phyloP scores from a whole-genome alignment of 2,797 vertebrate species.

The Monodelphis domestica region DNA sequence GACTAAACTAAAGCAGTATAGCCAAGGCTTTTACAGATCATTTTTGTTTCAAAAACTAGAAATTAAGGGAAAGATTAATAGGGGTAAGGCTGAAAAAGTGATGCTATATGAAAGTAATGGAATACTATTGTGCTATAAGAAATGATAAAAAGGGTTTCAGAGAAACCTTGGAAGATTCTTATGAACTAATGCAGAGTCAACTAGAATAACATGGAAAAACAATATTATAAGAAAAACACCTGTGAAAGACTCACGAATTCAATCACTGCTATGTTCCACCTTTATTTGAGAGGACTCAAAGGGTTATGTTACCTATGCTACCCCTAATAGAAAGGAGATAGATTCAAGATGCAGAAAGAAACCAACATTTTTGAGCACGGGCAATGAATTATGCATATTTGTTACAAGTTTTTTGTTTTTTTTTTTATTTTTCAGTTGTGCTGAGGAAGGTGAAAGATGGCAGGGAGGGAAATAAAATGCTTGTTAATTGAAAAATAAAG shows the following conservation, averaged over 20 bases:
- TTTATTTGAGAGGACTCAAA: neutral
- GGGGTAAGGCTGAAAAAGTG: neutral
- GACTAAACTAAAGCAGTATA: too few species aligned
- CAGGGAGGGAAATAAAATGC: neutral
- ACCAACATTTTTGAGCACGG: neutral
- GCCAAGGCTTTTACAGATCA: neutral
- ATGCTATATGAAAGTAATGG: neutral
- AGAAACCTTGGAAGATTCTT: neutral
- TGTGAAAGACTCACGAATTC: neutral
- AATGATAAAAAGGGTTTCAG: neutral
- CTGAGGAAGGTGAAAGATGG: neutral
- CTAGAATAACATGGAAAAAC: neutral
- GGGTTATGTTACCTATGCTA: neutral
- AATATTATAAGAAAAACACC: neutral
- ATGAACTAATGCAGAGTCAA: neutral
- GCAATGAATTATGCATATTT: neutral
- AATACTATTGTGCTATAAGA: neutral
- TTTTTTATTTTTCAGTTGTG: neutral
- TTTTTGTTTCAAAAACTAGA: neutral
- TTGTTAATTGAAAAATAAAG: neutral
- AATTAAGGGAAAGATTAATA: neutral
- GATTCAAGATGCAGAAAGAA: neutral
- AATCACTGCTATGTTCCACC: neutral
- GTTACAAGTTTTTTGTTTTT: neutral
- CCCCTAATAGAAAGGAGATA: neutral